Conservation (phyloP, 2,888 invertebrate genomes). For the Sipha maydis region DNA sequence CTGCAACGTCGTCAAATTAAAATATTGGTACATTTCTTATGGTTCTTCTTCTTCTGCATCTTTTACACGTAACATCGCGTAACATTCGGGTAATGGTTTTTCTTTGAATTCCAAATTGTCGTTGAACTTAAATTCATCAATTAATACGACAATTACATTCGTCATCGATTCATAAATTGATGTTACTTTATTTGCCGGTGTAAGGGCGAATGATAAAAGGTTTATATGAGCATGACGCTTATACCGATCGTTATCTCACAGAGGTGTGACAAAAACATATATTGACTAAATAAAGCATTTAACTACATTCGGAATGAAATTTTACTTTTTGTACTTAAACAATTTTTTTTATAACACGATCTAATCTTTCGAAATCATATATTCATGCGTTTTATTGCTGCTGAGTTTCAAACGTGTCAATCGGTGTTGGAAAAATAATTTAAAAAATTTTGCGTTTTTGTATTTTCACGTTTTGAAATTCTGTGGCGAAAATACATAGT, state of each 20-base stretch:
- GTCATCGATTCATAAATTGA: background rate
- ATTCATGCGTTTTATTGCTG: no score
- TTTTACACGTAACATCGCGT: background rate
- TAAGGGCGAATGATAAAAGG: background rate
- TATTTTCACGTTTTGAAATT: background rate
- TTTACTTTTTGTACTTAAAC: background rate
- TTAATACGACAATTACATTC: background rate
- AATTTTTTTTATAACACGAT: background rate
- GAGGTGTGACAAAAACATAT: background rate
- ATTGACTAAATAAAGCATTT: background rate
- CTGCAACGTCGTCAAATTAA: slow-evolving; percentile 1
- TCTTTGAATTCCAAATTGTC: background rate
- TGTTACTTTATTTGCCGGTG: background rate
- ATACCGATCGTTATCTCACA: background rate
- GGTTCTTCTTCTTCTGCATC: slow-evolving; percentile 19
- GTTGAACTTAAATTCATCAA: background rate
- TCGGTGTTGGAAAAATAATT: background rate
- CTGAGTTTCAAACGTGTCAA: background rate
- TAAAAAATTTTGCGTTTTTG: background rate
- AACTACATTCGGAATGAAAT: background rate
- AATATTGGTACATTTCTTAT: slow-evolving; percentile 7
- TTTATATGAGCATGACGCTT: background rate
- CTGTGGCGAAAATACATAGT: background rate
- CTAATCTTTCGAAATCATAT: background rate
- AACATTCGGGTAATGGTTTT: background rate